Evolutionary conservation across 30 jellyfish, hydroid and myxozoan genomes (phyloP), one percentile per base, ranked within the genome.

Genomic region (Mastigias papua): DNA sequence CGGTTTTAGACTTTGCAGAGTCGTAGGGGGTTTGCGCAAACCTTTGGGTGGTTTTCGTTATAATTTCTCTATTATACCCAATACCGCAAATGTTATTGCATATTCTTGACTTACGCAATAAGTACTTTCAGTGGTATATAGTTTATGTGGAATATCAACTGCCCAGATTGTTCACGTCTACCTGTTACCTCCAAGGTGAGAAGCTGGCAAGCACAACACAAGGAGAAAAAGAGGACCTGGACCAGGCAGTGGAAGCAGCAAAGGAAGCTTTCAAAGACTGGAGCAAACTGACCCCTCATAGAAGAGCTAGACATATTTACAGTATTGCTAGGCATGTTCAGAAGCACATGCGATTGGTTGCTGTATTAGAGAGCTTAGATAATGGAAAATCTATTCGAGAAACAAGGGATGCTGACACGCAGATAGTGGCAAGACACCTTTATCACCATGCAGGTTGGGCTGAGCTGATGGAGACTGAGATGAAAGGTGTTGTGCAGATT

Each of bases 361-460:
- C 99, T 54, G 99, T 95, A 21, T 85, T 95, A 1, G 99, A 95
- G 58, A 95, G 99, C 49, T 74, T 95, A 48, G 99, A 95, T 73
- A 95, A 95, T 81, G 99, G 99, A 4, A 95, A 95, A 48, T 97
- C 99, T 32, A 95, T 95, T 28, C 65, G 99, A 37, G 99, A 95
- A 62, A 88, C 99, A 57, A 77, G 99, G 54, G 99, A 95, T 77
- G 95, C 87, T 77, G 99, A 95, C 73, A 64, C 81, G 9, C 99
- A 80, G 67, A 90, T 90, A 61, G 99, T 95, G 27, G 99, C 94
- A 34, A 85, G 99, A 60, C 99, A 95, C 76, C 89, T 95, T 1
- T 95, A 95, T 73, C 99, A 95, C 72, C 99, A 95, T 95, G 99
- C 97, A 25, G 99, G 99, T 17, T 95, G 99, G 99, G 99, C 99